A percentile compares a stretch with the other conserved stretches of the same genome.
phyloP scores from a whole-genome alignment of 2,797 vertebrate species.

The Acomys russatus region DNA sequence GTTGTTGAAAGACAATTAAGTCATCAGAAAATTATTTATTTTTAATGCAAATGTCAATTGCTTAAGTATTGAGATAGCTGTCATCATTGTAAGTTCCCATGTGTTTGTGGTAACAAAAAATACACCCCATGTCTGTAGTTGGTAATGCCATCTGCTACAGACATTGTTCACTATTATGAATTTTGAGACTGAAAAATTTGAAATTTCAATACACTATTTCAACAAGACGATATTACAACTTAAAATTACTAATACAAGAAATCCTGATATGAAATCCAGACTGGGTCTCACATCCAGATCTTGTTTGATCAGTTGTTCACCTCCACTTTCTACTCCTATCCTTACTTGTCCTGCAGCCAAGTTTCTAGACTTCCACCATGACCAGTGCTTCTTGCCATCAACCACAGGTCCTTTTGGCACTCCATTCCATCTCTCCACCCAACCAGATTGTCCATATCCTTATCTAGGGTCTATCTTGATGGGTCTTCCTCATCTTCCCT shows the following conservation, averaged over 20 bases:
- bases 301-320: no score
- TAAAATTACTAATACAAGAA: background rate
- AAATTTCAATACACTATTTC: conserved; percentile 6
- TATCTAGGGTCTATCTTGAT: background rate
- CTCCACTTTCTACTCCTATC: no score
- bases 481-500: background rate
- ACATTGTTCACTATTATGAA: background rate
- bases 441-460: background rate
- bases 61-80: background rate
- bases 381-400: background rate
- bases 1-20: background rate
- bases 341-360: background rate
- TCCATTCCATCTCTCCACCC: background rate
- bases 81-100: no score
- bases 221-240: background rate
- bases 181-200: background rate
- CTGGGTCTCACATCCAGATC: background rate
- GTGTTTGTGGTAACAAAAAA: background rate
- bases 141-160: background rate
- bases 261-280: background rate
- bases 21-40: background rate
- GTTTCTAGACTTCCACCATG: background rate
- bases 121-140: background rate
- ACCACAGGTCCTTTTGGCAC: background rate
- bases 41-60: background rate